Evolutionary conservation across 2,797 vertebrate species (phyloP).

Genomic region (Atherinosoma microstoma): DNA sequence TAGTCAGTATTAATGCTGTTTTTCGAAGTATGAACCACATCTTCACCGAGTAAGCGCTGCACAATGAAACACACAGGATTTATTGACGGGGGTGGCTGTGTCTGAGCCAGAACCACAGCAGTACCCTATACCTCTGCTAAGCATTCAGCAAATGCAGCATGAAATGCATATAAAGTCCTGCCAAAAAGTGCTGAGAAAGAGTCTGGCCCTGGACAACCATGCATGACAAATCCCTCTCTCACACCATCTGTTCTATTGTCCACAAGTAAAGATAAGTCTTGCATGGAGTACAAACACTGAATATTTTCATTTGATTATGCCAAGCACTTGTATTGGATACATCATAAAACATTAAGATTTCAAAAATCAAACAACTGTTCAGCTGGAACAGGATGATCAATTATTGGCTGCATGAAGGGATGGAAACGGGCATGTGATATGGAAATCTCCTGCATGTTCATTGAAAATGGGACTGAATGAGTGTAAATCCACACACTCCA

Average conservation of each 20-base stretch:
- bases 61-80: constrained; percentile 32
- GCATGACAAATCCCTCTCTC: constrained; percentile 80
- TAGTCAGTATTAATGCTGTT: constrained; percentile 18
- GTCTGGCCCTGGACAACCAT: constrained; percentile 70
- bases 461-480: constrained; percentile 24
- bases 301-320: constrained; percentile 62
- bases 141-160: constrained; percentile 69
- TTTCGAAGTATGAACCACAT: constrained; percentile 23
- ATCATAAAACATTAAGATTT: constrained; percentile 57
- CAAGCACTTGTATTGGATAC: constrained; percentile 50
- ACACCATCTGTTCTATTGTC: constrained; percentile 80
- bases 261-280: constrained; percentile 77
- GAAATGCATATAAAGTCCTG: constrained; percentile 72
- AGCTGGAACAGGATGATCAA: constrained; percentile 40
- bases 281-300: constrained; percentile 63
- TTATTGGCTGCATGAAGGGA: constrained; percentile 13
- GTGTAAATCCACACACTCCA: constrained; percentile 44
- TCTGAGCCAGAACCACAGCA: constrained; percentile 40
- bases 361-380: constrained; percentile 34
- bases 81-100: constrained; percentile 25
- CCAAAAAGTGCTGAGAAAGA: constrained; percentile 77
- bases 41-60: constrained; percentile 17
- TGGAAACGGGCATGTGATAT: constrained; percentile 14
- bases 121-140: constrained; percentile 60
- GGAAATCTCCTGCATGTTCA: constrained; percentile 27